Percentiles rank a stretch among this genome's conserved stretches.
Evolutionary conservation across 2,797 vertebrate genomes (phyloP).

Genomic region (Lagocephalus sceleratus): DNA sequence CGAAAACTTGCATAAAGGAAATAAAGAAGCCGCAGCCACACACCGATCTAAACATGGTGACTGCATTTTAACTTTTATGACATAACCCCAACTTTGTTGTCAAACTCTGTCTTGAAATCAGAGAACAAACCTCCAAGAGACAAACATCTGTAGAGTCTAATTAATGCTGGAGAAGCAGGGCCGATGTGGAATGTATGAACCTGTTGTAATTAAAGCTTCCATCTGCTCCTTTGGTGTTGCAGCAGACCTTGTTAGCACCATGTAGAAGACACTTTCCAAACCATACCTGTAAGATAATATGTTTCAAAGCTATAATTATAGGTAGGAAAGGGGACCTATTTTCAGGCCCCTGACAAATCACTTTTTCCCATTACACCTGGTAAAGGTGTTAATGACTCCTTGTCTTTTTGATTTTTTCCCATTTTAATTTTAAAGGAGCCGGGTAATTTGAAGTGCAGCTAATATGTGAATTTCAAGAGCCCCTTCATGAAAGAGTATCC

Average conservation of each 20-base stretch:
- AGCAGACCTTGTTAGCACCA: slow-evolving; percentile 70
- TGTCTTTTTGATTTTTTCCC: slow-evolving; percentile 75
- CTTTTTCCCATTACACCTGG: slow-evolving; percentile 77
- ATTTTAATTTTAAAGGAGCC: slow-evolving; percentile 76
- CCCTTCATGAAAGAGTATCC: slow-evolving; percentile 43
- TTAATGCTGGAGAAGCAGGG: slow-evolving; percentile 63
- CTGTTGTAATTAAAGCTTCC: slow-evolving; percentile 73
- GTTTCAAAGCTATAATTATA: slow-evolving; percentile 80
- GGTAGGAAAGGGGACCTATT: slow-evolving; percentile 71
- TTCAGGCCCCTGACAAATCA: slow-evolving; percentile 79
- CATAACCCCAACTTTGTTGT: too few relatives aligned
- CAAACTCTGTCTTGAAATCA: neutral
- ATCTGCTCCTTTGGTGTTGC: slow-evolving; percentile 60
- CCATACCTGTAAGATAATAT: slow-evolving; percentile 77
- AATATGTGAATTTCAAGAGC: slow-evolving; percentile 69
- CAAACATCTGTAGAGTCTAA: slow-evolving; percentile 61
- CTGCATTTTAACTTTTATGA: too few relatives aligned
- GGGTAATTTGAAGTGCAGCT: slow-evolving; percentile 73
- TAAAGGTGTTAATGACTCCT: slow-evolving; percentile 81
- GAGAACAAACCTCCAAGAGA: neutral
- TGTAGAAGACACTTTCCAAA: slow-evolving; percentile 64
- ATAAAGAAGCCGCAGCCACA: too few relatives aligned
- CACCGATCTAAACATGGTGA: too few relatives aligned
- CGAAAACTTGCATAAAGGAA: too few relatives aligned
- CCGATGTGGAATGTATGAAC: slow-evolving; percentile 71